Base-by-base conservation (phyloP, 2,888 invertebrate species). In the Drosophila incognita region DNA sequence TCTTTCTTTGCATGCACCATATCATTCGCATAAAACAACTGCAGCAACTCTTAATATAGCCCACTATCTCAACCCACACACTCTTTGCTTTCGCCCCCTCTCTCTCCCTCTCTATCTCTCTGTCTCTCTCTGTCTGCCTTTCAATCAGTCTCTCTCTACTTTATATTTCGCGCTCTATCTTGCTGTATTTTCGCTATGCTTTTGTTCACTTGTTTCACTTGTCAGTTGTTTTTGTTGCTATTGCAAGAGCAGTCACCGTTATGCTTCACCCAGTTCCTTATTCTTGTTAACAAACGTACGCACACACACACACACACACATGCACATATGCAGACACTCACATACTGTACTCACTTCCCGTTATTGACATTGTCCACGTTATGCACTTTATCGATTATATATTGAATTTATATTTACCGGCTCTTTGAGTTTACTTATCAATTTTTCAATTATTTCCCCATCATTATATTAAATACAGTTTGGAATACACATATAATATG, bases 331-430 rank as follows among this genome's bases (percentile, higher is more conserved):
- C 18, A 42, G 18, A 36, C 27, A 33, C 58, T 31, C 51, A 36
- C n/a, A 40, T 24, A 59, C 53, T n/a, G 29, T 31, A 4, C n/a
- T 52, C 53, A 42, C 60, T 69, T 68, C 15, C 60, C 35, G 69
- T 59, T 79, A 72, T 77, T 72, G 76, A 74, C 80, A 74, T 74
- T 76, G 61, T 36, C 61, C 53, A 29, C 52, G 64, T 76, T 87
- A 78, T 78, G 71, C 67, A 72, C 58, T 76, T 76, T 81, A 82
- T 82, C 69, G 82, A 83, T 82, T 83, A 66, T 67, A 68, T 74
- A 79, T 68, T 52, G 56, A 33, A 60, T 56, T 74, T 70, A 52
- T 65, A 68, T 79, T 79, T 70, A 63, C 74, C 67, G 54, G 48
- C 52, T 58, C 42, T 51, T 56, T 67, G 27, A 31, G 6, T 53